phyloP scores from a whole-genome alignment of 1,140 invertebrate species.

The Sitophilus oryzae region DNA sequence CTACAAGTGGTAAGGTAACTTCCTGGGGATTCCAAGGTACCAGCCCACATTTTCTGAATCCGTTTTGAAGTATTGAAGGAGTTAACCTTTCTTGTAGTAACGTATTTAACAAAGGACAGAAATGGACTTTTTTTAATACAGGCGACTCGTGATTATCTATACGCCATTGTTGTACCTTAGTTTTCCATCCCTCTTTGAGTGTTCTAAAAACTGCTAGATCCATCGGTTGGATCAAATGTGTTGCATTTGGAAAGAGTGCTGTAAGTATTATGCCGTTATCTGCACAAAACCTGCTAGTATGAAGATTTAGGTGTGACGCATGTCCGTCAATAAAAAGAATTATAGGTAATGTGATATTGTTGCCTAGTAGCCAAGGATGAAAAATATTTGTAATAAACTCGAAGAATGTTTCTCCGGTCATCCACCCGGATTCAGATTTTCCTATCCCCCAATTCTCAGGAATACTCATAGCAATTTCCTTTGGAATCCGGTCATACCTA shows the following conservation, averaged over 20 bases:
- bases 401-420: conserved; percentile 42
- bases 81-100: too few species aligned
- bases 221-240: conserved; percentile 2
- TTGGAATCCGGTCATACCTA: conserved; percentile 5
- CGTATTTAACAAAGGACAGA: too few species aligned
- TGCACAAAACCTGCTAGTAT: conserved; percentile 36
- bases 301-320: conserved; percentile 36
- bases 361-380: conserved; percentile 39
- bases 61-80: too few species aligned
- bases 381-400: conserved; percentile 44
- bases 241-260: conserved; percentile 18
- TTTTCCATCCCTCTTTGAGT: too few species aligned
- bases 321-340: conserved; percentile 43
- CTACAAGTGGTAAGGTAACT: too few species aligned
- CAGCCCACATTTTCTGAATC: too few species aligned
- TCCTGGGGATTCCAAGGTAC: too few species aligned
- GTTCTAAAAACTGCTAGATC: conserved; percentile 4
- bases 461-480: background rate
- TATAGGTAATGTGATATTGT: conserved; percentile 37
- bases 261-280: conserved; percentile 9
- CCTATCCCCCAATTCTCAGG: conserved; percentile 37
- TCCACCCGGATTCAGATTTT: conserved; percentile 42
- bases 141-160: too few species aligned
- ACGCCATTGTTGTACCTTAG: too few species aligned
- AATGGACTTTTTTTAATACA: too few species aligned